Percentiles rank a stretch among this genome's conserved stretches.
Evolutionary conservation across 1,140 invertebrate species (phyloP).

Genomic region (Druon quercuslanigerum): DNA sequence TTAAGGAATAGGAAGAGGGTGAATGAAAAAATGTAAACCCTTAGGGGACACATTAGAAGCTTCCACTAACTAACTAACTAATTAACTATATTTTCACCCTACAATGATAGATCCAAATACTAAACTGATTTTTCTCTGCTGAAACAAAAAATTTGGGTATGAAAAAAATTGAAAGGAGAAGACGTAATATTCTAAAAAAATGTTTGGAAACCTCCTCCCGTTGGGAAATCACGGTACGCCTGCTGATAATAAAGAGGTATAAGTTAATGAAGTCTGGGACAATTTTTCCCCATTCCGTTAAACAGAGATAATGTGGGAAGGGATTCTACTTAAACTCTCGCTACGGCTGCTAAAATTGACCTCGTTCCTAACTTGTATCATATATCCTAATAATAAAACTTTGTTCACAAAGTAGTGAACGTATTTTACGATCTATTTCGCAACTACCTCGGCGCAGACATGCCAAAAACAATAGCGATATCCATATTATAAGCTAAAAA

Average conservation of each 20-base stretch:
- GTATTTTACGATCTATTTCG: not conserved
- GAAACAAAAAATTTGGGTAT: not conserved
- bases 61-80: too few relatives aligned
- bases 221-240: conserved; percentile 1
- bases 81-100: too few relatives aligned
- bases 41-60: too few relatives aligned
- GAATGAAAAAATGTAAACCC: too few relatives aligned
- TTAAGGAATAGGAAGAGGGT: too few relatives aligned
- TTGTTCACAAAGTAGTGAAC: conserved; percentile 11
- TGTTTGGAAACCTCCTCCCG: not conserved
- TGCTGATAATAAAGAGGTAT: not conserved
- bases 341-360: conserved; percentile 1
- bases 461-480: too few relatives aligned
- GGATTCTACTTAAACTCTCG: conserved; percentile 17
- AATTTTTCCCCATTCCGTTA: conserved; percentile 27
- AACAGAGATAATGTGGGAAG: conserved; percentile 12
- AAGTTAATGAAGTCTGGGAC: conserved; percentile 12
- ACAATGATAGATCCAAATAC: too few relatives aligned
- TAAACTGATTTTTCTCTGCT: too few relatives aligned
- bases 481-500: too few relatives aligned
- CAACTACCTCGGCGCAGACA: not conserved
- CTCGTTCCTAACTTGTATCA: conserved; percentile 32
- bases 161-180: not conserved
- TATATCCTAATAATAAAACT: conserved; percentile 41
- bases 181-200: not conserved